Evolutionary conservation across 2,113 vertebrate genomes (phyloP), one percentile per base, ranked within the genome.

Genomic region (Podarcis raffonei): DNA sequence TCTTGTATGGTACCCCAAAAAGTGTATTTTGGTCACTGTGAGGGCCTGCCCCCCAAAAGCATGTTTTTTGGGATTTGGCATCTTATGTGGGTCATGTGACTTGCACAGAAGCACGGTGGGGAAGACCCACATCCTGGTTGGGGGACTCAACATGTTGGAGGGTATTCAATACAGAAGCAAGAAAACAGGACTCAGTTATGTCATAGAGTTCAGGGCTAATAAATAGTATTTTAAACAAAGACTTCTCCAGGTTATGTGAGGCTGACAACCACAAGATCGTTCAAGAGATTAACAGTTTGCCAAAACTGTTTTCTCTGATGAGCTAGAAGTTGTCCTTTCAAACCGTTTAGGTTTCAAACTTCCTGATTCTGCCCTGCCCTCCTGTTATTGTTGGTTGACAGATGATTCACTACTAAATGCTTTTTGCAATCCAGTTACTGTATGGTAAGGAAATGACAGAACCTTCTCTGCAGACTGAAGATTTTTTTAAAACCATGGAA

Each of bases 261-360:
- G 57, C 35, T 15, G 13, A 13, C 35, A 18, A 25, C 30, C 53
- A 65, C 53, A 39, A 39, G 32, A 35, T 37, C 48, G 39, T 77
- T 76, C 12, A 91, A 86, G 94, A 93, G 78, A 62, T 74, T 92
- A 80, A 37, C 88, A 90, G 59, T 62, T 94, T 89, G 69, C 68
- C 48, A 35, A 42, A 79, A 37, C 65, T 87, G 23, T 69, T 87
- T 92, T 87, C 79, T 89, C 66, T 92, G 84, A 87, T 74, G 62
- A 90, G 4, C 13, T 62, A 37, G 53, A 81, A 89, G 66, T 82
- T 92, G 90, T 88, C 81, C 89, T 69, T 91, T 89, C 86, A 94
- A 35, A 37, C n/a, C 87, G 89, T 39, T 91, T 68, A 57, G 7
- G 25, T 91, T 94, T 92, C 9, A 71, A 62, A 91, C 89, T 86